Conservation (phyloP, 2,797 vertebrate genomes). For the Squalus acanthias region DNA sequence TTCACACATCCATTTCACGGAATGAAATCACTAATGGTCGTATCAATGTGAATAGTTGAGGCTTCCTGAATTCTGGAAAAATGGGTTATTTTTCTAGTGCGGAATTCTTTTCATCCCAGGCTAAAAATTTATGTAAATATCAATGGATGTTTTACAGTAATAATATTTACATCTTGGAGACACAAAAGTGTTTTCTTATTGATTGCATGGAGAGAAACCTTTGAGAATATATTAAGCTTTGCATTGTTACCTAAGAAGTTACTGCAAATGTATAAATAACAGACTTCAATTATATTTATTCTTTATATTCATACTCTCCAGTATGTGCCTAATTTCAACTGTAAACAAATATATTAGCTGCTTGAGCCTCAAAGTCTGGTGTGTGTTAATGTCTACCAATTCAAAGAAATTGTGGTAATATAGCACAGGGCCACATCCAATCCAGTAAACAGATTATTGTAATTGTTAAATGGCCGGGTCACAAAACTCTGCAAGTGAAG, state of each 20-base stretch:
- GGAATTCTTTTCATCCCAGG: background rate
- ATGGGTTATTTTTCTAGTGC: background rate
- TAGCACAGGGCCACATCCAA: background rate
- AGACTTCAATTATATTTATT: background rate
- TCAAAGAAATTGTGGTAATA: background rate
- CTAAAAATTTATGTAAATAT: background rate
- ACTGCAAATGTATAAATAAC: background rate
- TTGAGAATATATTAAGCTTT: background rate
- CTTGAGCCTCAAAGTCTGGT: background rate
- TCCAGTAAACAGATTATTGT: background rate
- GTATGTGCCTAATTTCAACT: background rate
- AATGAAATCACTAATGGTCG: background rate
- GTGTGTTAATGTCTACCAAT: background rate
- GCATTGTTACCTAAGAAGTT: background rate
- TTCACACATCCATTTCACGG: background rate
- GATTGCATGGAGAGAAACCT: background rate
- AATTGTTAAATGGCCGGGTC: background rate
- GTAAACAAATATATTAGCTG: background rate
- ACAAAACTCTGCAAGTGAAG: background rate
- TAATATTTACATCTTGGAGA: background rate
- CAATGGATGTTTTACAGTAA: background rate
- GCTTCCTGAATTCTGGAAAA: background rate
- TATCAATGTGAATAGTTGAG: background rate
- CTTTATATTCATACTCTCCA: background rate
- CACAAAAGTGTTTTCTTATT: background rate